phyloP scores from a whole-genome alignment of 2,113 vertebrate genomes.

The Pampusana beccarii region DNA sequence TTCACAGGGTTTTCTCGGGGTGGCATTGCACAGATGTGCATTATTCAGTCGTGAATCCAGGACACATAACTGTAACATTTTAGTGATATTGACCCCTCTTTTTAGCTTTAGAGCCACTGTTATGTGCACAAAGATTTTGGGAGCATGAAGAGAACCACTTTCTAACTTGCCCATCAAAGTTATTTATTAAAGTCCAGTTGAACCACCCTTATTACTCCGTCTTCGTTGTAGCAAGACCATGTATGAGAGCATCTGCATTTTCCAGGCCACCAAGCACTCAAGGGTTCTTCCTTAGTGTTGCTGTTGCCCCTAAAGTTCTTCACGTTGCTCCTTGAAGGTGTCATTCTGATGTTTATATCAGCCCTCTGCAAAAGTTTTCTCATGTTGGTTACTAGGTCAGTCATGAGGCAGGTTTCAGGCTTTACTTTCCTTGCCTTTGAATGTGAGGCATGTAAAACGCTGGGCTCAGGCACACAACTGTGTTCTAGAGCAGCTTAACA shows the following conservation, averaged over 20 bases:
- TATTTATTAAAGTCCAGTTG: background rate
- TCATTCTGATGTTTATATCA: background rate
- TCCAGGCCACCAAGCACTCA: background rate
- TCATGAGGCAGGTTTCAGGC: background rate
- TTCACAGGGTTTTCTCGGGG: background rate
- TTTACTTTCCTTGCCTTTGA: background rate
- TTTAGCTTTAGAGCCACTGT: background rate
- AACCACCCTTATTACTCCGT: background rate
- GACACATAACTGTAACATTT: background rate
- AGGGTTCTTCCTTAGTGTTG: background rate
- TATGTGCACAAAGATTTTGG: background rate
- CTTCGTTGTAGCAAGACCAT: background rate
- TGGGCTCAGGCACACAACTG: background rate
- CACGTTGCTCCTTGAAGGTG: background rate
- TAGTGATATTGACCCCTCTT: background rate
- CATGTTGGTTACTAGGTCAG: background rate
- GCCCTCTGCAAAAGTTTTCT: background rate
- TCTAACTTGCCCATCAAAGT: background rate
- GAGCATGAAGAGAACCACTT: background rate
- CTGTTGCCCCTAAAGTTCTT: background rate
- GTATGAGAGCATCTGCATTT: background rate
- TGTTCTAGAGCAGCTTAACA: background rate
- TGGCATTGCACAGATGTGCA: background rate
- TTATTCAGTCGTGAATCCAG: background rate
- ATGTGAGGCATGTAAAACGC: background rate